These are phyloP conservation scores for Drosophila colorata DNA, from an alignment of 2,888 invertebrate species.

Conservation along the genomic window DNA sequence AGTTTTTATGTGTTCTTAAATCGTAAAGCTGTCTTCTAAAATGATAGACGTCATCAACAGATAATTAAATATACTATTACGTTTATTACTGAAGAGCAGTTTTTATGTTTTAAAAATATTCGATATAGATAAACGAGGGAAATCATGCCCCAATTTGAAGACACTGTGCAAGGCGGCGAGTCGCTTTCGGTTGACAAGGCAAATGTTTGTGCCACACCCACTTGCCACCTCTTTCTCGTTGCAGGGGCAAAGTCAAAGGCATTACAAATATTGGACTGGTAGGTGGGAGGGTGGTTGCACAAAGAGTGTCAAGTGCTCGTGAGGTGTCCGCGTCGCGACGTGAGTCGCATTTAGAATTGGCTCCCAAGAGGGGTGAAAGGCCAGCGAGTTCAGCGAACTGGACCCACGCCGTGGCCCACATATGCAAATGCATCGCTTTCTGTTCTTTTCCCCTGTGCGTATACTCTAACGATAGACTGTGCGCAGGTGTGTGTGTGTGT, in stretches of 20 bases:
- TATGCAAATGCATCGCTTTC: slow-evolving; percentile 27
- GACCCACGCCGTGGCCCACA: slow-evolving; percentile 19
- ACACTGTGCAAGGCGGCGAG: slow-evolving; percentile 36
- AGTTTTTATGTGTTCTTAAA: too few species aligned
- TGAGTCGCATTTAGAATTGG: slow-evolving; percentile 65
- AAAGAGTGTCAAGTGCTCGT: slow-evolving; percentile 75
- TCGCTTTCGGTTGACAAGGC: slow-evolving; percentile 52
- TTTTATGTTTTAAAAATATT: too few species aligned
- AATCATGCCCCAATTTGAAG: background rate
- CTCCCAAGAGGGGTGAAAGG: slow-evolving; percentile 17
- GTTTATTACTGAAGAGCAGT: too few species aligned
- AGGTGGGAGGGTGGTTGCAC: slow-evolving; percentile 34
- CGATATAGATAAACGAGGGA: too few species aligned
- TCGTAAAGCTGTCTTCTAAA: too few species aligned
- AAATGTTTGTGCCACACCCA: slow-evolving; percentile 54
- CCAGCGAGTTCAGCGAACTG: slow-evolving; percentile 66
- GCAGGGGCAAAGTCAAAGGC: slow-evolving; percentile 54
- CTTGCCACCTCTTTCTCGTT: slow-evolving; percentile 23
- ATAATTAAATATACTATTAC: too few species aligned
- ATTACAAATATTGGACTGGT: slow-evolving; percentile 60
- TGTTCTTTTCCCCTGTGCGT: slow-evolving; percentile 2
- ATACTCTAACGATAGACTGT: slow-evolving; percentile 38
- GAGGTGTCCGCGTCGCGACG: slow-evolving; percentile 49
- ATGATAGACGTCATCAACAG: too few species aligned
- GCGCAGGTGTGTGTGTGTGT: background rate